Evolutionary conservation across 1,140 invertebrate genomes (phyloP), one percentile per base, ranked within the genome.

Genomic region (Cotesia chilonis): DNA sequence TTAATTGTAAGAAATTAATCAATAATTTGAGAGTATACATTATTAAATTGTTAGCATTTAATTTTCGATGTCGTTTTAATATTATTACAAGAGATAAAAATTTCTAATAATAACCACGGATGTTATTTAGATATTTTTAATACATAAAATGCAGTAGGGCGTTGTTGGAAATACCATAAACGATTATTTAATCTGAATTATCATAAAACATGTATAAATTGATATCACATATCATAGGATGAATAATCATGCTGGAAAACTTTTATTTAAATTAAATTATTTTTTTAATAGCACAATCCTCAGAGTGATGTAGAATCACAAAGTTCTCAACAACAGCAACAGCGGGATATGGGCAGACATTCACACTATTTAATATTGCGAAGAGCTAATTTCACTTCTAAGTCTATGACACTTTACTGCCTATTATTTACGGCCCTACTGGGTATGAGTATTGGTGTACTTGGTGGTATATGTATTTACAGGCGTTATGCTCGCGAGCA

Each of bases 401-500:
- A 87, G 75, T 89, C 89, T 17, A 88, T 90, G 68, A 92, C 91
- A 55, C 91, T 91, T 17, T 85, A 93, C 28, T 91, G 92, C 77
- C 83, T 95, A n/a, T 89, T 93, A 67, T 83, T 95, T 20, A 90
- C 91, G 35, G 91, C 92, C 0, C 78, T 95, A 1, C 79, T 93
- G 41, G 91, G 95, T 1, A 90, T 95, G 79, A 89, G 92, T 59
- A 89, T 93, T 77, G 93, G 93, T 4, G 90, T 95, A 38, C 88
- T 94, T 65, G 91, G 92, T 35, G 94, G 94, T 12, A 88, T 93
- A 54, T 92, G 92, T 78, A 85, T 96, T 28, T 95, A 95, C 84
- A 90, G 90, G n/a, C 90, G 94, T 69, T 93, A 94, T 82, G 86
- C 90, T 1, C 89, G 89, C 41, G 84, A 88, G 47, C 88, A 91